Base-by-base conservation (phyloP, 35 echinoderm and acorn worm genomes). In the Heliocidaris erythrogramma region DNA sequence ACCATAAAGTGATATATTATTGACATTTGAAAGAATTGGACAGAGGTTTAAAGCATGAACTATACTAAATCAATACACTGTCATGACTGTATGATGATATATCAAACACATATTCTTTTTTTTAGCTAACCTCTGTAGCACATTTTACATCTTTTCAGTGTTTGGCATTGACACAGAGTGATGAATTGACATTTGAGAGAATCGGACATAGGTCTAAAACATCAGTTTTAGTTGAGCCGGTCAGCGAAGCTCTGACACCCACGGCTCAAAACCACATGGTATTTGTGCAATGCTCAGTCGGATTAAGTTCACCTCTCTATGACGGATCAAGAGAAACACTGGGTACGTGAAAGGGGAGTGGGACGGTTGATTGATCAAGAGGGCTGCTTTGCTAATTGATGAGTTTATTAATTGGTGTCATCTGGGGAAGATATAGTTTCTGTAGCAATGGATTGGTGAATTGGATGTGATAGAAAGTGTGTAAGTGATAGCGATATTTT, bases 381-480 rank as follows among this genome's bases (percentile, higher is more conserved):
- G 65, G 65, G 27, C 65, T 78, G 65, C 21, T n/a, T 78, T 78
- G 65, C 65, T 78, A 78, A 78, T 2, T 78, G 65, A 78, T 78
- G 65, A 78, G 14, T 78, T 78, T 78, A 78, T 78, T 78, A 78
- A 78, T 78, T 21, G 65, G n/a, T 78, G 65, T 78, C 65, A 78
- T 27, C 65, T 78, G 65, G n/a, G 7, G 65, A 78, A 78, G 18
- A n/a, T 21, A 78, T 78, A 78, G 65, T 78, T 78, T 78, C 21
- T 78, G 65, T 27, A 24, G 27, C 65, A 78, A 78, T 78, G 27
- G 65, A 18, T 78, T 56, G 52, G 52, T 56, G 52, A 11, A 56
- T 56, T 56, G 52, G 65, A 78, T 78, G 27, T 78, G 65, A 78
- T 78, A 27, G 65, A 24, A 78, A 24, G 65, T 78, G 65, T 78